Evolutionary conservation across 1,140 invertebrate species (phyloP).

Genomic region (Drosophila parabipectinata): DNA sequence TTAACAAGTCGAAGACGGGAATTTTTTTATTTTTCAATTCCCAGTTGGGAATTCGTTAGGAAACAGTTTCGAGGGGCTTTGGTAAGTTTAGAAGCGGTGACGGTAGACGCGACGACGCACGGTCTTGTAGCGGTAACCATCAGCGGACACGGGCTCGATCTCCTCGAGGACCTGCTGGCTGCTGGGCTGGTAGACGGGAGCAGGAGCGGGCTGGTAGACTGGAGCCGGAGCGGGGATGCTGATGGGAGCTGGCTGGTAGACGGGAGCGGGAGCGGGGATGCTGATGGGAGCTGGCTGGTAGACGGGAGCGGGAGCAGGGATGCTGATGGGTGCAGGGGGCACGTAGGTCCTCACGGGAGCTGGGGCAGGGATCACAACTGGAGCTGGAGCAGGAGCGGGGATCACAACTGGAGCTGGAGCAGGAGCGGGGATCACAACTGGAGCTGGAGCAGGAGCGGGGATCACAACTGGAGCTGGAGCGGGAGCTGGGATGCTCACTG

Average conservation of each 20-base stretch:
- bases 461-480: slow-evolving; percentile 25
- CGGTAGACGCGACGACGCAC: slow-evolving; percentile 75
- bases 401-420: slow-evolving; percentile 14
- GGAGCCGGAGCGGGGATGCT: slow-evolving; percentile 9
- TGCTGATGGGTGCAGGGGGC: slow-evolving; percentile 19
- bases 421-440: slow-evolving; percentile 23
- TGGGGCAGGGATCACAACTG: slow-evolving; percentile 15
- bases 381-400: slow-evolving; percentile 27
- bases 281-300: slow-evolving; percentile 35
- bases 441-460: slow-evolving; percentile 9
- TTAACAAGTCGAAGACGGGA: slow-evolving; percentile 50
- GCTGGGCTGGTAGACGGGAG: slow-evolving; percentile 40
- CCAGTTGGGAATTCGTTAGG: slow-evolving; percentile 61
- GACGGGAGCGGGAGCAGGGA: slow-evolving; percentile 30
- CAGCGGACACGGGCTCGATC: slow-evolving; percentile 65
- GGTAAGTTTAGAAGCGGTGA: slow-evolving; percentile 52
- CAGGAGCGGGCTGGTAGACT: slow-evolving; percentile 25
- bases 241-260: slow-evolving; percentile 1
- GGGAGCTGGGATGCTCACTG: slow-evolving; percentile 18
- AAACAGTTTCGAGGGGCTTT: slow-evolving; percentile 32
- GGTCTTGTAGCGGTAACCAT: slow-evolving; percentile 76
- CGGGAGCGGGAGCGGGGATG: slow-evolving; percentile 22
- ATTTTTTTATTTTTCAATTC: slow-evolving; percentile 49
- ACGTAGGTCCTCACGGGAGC: slow-evolving; percentile 18
- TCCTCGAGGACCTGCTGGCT: slow-evolving; percentile 56